Evolutionary conservation across 1,140 invertebrate genomes (phyloP).

Genomic region (Calliopsis andreniformis): DNA sequence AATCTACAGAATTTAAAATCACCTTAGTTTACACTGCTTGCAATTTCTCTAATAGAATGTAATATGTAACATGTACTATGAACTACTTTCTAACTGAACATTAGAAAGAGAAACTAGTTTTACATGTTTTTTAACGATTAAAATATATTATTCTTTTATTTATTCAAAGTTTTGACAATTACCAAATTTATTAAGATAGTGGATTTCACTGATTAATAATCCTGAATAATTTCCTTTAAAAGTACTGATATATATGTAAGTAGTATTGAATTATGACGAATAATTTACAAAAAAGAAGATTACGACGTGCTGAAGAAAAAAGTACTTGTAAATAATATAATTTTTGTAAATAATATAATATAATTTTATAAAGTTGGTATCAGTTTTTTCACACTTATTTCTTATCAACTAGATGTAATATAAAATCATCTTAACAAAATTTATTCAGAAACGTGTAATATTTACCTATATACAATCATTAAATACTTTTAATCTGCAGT

Average conservation of each 20-base stretch:
- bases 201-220: neutral
- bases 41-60: slow-evolving; percentile 24
- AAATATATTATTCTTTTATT: slow-evolving; percentile 18
- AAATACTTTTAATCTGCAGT: slow-evolving; percentile 73
- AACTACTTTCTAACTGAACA: too few species aligned
- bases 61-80: slow-evolving; percentile 29
- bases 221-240: neutral
- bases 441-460: slow-evolving; percentile 63
- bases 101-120: too few species aligned
- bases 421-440: slow-evolving; percentile 62
- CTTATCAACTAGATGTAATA: slow-evolving; percentile 38
- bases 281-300: neutral
- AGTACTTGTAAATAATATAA: slow-evolving; percentile 14
- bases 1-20: slow-evolving; percentile 21
- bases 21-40: slow-evolving; percentile 24
- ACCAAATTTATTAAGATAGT: slow-evolving; percentile 27
- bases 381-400: slow-evolving; percentile 47
- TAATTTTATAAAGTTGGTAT: slow-evolving; percentile 57
- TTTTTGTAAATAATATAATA: slow-evolving; percentile 13
- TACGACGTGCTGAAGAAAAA: neutral
- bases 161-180: neutral
- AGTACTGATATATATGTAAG: neutral
- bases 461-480: slow-evolving; percentile 69
- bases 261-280: slow-evolving; percentile 1
- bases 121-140: too few species aligned